Conservation (phyloP, 2,113 vertebrate species). For the Thinocorus orbignyianus region DNA sequence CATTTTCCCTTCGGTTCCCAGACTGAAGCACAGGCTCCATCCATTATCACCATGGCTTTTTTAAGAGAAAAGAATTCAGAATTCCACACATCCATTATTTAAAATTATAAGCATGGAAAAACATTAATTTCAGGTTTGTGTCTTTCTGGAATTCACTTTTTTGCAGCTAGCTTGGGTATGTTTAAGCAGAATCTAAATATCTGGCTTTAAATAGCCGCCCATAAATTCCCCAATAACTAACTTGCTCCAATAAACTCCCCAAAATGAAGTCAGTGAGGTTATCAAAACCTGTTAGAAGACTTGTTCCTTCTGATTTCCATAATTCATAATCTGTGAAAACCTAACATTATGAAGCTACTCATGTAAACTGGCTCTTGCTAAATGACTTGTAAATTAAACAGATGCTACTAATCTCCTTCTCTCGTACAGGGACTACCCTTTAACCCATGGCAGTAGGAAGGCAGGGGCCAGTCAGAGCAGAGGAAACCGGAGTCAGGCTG, state of each 20-base stretch:
- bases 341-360: not conserved
- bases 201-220: not conserved
- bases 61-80: not conserved
- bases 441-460: not conserved
- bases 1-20: not conserved
- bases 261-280: not conserved
- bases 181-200: not conserved
- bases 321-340: not conserved
- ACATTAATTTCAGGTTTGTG: not conserved
- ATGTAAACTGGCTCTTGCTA: not conserved
- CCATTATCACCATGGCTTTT: not conserved
- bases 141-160: not conserved
- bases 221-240: not conserved
- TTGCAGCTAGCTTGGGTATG: not conserved
- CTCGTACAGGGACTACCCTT: not conserved
- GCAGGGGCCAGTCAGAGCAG: not conserved
- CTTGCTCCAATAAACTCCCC: not conserved
- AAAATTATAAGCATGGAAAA: not conserved
- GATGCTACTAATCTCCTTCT: not conserved
- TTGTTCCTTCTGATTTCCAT: not conserved
- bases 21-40: not conserved
- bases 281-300: not conserved
- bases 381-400: not conserved
- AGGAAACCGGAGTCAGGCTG: not conserved
- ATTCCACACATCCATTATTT: not conserved